Evolutionary conservation across 2,888 invertebrate genomes (phyloP).

Genomic region (Zaprionus obscuricornis): DNA sequence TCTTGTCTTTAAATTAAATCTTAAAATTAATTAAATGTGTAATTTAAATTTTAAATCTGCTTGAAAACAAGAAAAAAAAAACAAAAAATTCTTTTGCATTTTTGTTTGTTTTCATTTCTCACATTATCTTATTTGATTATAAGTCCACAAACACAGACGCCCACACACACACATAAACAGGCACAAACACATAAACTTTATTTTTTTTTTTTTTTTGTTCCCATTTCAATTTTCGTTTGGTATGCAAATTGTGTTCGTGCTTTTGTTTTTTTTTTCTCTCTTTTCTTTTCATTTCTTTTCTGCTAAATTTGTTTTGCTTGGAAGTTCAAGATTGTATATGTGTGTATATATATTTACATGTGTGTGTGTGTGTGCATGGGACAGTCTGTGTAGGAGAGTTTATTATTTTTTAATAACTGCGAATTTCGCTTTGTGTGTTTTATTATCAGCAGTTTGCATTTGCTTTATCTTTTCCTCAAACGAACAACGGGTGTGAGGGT

Average conservation of each 20-base stretch:
- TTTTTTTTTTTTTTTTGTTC: constrained; percentile 45
- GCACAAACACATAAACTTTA: too few species aligned
- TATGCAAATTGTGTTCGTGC: constrained; percentile 71
- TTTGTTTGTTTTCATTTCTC: constrained; percentile 22
- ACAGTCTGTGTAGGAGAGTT: constrained; percentile 48
- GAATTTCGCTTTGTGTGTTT: constrained; percentile 56
- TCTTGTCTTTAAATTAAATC: too few species aligned
- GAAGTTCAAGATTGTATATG: too few species aligned
- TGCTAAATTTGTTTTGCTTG: too few species aligned
- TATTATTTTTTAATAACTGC: constrained; percentile 64
- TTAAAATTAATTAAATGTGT: too few species aligned
- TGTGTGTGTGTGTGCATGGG: constrained; percentile 22
- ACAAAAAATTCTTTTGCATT: too few species aligned
- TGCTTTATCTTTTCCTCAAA: constrained; percentile 48
- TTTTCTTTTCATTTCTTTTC: too few species aligned
- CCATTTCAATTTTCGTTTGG: constrained; percentile 37
- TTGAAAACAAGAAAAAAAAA: too few species aligned
- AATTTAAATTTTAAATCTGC: too few species aligned
- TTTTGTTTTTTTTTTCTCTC: too few species aligned
- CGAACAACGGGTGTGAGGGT: constrained; percentile 9
- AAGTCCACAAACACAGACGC: neutral
- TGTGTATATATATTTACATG: neutral
- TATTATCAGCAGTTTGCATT: constrained; percentile 63
- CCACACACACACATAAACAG: neutral
- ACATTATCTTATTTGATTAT: constrained; percentile 29